Base-by-base conservation (phyloP, 2,888 invertebrate genomes). In the Lithophane leautieri region DNA sequence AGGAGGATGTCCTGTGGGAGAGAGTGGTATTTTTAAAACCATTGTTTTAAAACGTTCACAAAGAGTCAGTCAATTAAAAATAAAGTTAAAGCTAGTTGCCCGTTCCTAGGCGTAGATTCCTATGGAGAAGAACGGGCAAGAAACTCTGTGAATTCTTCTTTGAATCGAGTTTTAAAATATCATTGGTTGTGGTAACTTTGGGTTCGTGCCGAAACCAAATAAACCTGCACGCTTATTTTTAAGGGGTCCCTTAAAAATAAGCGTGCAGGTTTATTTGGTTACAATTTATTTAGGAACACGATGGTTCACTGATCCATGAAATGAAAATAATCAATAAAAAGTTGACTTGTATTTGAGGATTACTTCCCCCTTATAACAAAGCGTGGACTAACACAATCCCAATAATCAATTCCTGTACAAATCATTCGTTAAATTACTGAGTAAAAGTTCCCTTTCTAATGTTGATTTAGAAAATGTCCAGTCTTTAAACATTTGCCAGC, bases 1-100 rank as follows among this genome's bases (percentile, higher is more conserved):
- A 99, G 97, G 0, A 99, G 97, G 95, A 99, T 98, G 88, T 99
- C 99, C 95, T 98, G 96, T n/a, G 71, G 65, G 60, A 25, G 25
- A 65, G 1, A 61, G 14, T 40, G 0, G 11, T 0, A 58, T 22
- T 6, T 1, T 63, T 11, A 9, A 42, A 9, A 28, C 16, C 4
- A 69, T 44, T 42, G 22, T 14, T 42, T 28, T 19, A 9, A 22
- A n/a, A 2, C 22, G n/a, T 42, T 40, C 1, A 40, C 2, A 22
- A 40, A 25, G 7, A 12, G 19, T 34, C 12, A 12, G 8, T n/a
- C 12, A 25, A 19, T 19, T n/a, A 2, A 2, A 12, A 8, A 63
- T 2, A 40, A 40, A 22, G 1, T 6, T 25, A 12, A 25, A 25
- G 19, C 8, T 25, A 14, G n/a, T 12, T 34, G n/a, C n/a, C 9